These are phyloP conservation scores for Panorpa germanica DNA, from an alignment of 2,888 invertebrate genomes.

Conservation along the genomic window DNA sequence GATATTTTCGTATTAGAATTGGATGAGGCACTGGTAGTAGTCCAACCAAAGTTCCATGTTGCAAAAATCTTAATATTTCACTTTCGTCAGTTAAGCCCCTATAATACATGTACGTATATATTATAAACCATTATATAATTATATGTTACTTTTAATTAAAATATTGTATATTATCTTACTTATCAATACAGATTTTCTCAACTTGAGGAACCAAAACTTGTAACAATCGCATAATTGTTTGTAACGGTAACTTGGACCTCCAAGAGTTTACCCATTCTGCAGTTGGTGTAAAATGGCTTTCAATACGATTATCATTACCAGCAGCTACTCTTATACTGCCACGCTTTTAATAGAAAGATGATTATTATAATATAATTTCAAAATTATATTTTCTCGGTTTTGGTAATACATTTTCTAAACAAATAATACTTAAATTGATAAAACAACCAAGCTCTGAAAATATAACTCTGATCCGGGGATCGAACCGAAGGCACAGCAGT, in stretches of 20 bases:
- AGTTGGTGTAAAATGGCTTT: slow-evolving; percentile 59
- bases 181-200: slow-evolving; percentile 99
- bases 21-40: slow-evolving; percentile 97
- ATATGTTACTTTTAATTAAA: not conserved
- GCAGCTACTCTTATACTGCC: slow-evolving; percentile 38
- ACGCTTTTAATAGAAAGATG: slow-evolving; percentile 26
- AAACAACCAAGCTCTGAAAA: no score
- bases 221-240: slow-evolving; percentile 95
- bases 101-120: slow-evolving; percentile 15
- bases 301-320: slow-evolving; percentile 12
- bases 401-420: no score
- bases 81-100: slow-evolving; percentile 98
- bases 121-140: slow-evolving; percentile 4
- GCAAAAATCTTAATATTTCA: slow-evolving; percentile 95
- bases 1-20: slow-evolving; percentile 95
- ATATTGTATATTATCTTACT: slow-evolving; percentile 33
- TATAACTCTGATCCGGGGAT: no score
- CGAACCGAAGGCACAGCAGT: no score
- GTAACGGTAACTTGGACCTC: slow-evolving; percentile 92
- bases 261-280: slow-evolving; percentile 92
- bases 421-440: no score
- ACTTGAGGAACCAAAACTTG: slow-evolving; percentile 99
- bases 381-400: no score
- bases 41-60: slow-evolving; percentile 95
- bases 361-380: no score